Evolutionary conservation across 2,888 invertebrate species (phyloP).

Genomic region (Serrognathus titanus): DNA sequence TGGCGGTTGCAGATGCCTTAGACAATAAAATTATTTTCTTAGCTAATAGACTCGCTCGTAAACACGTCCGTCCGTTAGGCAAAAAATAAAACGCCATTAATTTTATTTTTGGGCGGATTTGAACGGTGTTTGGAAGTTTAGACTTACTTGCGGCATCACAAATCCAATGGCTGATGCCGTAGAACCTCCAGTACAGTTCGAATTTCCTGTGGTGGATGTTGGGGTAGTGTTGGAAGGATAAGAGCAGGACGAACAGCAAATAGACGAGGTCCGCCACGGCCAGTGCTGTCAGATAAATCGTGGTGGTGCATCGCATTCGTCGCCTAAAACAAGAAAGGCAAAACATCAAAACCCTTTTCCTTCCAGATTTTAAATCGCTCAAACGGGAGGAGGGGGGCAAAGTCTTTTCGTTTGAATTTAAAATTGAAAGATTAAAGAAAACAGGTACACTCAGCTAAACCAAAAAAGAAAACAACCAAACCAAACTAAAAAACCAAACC

Average conservation of each 20-base stretch:
- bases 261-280: slow-evolving; percentile 70
- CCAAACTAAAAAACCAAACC: too few species aligned
- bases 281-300: slow-evolving; percentile 69
- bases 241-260: slow-evolving; percentile 60
- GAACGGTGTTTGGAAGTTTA: neutral
- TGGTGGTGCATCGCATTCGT: slow-evolving; percentile 72
- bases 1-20: neutral
- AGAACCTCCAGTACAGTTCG: slow-evolving; percentile 58
- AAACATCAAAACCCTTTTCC: neutral
- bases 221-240: slow-evolving; percentile 61
- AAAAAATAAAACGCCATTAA: neutral
- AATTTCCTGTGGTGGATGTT: slow-evolving; percentile 53
- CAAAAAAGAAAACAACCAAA: too few species aligned
- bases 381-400: neutral
- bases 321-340: slow-evolving; percentile 42
- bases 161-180: slow-evolving; percentile 60
- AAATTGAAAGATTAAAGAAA: too few species aligned
- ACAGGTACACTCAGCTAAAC: too few species aligned
- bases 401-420: too few species aligned
- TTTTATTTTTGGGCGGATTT: neutral
- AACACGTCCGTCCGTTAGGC: too few species aligned
- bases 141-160: slow-evolving; percentile 64
- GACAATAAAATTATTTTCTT: neutral
- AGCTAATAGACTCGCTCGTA: too few species aligned
- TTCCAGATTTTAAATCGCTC: neutral